phyloP scores from a whole-genome alignment of 2,888 invertebrate genomes.

The Pseudeuparius sepicola region DNA sequence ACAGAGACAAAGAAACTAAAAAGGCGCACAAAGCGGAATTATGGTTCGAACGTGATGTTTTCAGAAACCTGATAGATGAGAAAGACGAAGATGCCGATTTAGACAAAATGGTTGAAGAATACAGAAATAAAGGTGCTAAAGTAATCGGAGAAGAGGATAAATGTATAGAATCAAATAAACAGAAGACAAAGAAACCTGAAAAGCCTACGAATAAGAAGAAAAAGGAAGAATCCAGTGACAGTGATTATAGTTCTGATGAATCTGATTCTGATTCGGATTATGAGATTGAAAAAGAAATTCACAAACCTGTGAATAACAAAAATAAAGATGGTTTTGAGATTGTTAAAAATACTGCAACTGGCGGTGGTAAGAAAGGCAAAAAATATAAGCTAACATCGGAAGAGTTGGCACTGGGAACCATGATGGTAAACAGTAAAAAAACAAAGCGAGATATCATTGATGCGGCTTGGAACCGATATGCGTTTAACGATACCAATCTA shows the following conservation, averaged over 20 bases:
- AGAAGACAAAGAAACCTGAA: too few species aligned
- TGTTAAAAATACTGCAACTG: slow-evolving; percentile 41
- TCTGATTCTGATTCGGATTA: slow-evolving; percentile 39
- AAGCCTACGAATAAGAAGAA: slow-evolving; percentile 16
- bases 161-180: too few species aligned
- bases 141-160: slow-evolving; percentile 38
- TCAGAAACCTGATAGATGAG: slow-evolving; percentile 70
- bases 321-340: slow-evolving; percentile 59
- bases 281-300: slow-evolving; percentile 38
- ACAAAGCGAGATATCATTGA: slow-evolving; percentile 83
- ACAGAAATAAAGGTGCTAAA: slow-evolving; percentile 57
- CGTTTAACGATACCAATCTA: slow-evolving; percentile 81
- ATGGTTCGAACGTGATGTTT: slow-evolving; percentile 80
- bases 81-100: slow-evolving; percentile 82
- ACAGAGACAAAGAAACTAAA: slow-evolving; percentile 61
- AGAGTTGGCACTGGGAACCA: slow-evolving; percentile 85
- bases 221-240: slow-evolving; percentile 24
- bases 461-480: slow-evolving; percentile 86
- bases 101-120: slow-evolving; percentile 63
- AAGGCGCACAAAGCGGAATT: slow-evolving; percentile 69
- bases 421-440: slow-evolving; percentile 86
- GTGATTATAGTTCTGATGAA: slow-evolving; percentile 33
- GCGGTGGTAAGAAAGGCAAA: slow-evolving; percentile 23
- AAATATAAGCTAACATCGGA: slow-evolving; percentile 65
- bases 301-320: slow-evolving; percentile 28